Evolutionary conservation across 2,888 invertebrate genomes (phyloP), one percentile per base, ranked within the genome.

Genomic region (Minunthozetes semirufus): DNA sequence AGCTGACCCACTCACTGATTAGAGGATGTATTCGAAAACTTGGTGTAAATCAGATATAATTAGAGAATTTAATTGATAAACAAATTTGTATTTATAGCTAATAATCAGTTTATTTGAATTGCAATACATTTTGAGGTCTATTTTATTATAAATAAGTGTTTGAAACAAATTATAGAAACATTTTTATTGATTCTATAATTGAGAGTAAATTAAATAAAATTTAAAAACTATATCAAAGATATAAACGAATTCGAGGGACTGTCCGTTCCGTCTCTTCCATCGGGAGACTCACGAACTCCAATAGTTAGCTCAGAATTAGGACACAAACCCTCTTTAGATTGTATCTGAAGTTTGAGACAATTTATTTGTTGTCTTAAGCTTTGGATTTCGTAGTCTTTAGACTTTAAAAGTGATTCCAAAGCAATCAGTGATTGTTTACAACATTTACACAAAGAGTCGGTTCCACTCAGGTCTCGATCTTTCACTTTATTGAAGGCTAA

Each of bases 271-370:
- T 42, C 42, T 42, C 42, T 59, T 9, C 59, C 59, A 13, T 59
- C 59, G 19, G 59, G 59, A 15, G 59, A 59, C 15, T 59, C 59
- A 59, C 59, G 59, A 59, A 59, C 59, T 27, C 59, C 59, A 19
- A 59, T 59, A 59, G 0, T 17, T 1, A 25, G 59, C 17, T 59
- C 19, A 25, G 59, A 27, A 50, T 50, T n/a, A n/a, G 50, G 13
- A 13, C 11, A 42, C 5, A 42, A 8, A 8, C 1, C 27, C 11
- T 25, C 19, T 59, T 59, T 15, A 9, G 59, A 59, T 59, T 59
- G 27, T 0, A 22, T 27, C 59, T 59, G 25, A 59, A 4, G 4
- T 59, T 29, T 59, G 3, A 25, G 59, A 27, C 15, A 29, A 29
- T 59, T 27, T 5, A 59, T 59, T 25, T 59, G 19, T 59, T 29